Conservation (phyloP, 92 coral and sea anemone genomes). For the Phenganax subtilis region DNA sequence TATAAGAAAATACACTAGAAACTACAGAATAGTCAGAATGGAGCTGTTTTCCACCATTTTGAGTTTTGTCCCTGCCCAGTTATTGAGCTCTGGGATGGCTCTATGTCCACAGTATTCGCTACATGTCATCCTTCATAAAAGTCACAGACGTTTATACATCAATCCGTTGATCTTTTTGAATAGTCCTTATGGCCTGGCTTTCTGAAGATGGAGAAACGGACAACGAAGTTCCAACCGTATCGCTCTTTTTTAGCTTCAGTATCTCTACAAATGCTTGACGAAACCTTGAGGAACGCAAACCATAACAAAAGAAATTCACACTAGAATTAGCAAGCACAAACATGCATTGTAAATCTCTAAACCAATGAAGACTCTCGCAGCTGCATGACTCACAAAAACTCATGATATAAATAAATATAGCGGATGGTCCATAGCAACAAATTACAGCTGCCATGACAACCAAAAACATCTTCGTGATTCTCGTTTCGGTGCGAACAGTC, state of each 20-base stretch:
- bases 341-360: conserved; percentile 20
- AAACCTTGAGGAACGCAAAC: conserved; percentile 5
- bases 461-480: conserved; percentile 21
- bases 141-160: neutral
- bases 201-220: neutral
- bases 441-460: conserved; percentile 33
- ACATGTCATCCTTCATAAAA: neutral
- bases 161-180: neutral
- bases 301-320: conserved; percentile 25
- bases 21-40: too few relatives aligned
- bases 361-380: conserved; percentile 12
- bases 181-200: neutral
- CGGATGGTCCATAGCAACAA: conserved; percentile 19
- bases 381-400: conserved; percentile 21
- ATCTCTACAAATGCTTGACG: conserved; percentile 1
- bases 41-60: too few relatives aligned
- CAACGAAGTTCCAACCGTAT: neutral
- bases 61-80: too few relatives aligned
- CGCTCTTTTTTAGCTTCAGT: neutral
- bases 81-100: too few relatives aligned
- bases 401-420: conserved; percentile 14
- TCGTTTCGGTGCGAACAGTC: conserved; percentile 16
- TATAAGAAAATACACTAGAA: too few relatives aligned
- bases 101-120: neutral
- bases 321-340: conserved; percentile 3